Conservation (phyloP, 1,140 invertebrate genomes). For the Sarcophaga bullata region DNA sequence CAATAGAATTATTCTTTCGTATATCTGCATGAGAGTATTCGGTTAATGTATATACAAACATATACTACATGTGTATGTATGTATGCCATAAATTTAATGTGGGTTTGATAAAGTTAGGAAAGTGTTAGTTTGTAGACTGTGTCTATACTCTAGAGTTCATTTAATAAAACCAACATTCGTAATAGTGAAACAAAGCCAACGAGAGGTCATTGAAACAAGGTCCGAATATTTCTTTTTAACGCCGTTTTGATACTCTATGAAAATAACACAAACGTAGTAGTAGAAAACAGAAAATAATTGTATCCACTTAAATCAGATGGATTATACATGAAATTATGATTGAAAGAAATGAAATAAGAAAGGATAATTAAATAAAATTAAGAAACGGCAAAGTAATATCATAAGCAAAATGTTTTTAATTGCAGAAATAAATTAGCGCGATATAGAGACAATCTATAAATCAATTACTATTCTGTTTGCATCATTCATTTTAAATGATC, state of each 20-base stretch:
- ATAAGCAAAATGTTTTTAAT: neutral
- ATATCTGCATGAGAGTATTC: neutral
- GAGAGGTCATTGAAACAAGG: conserved; percentile 34
- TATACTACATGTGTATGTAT: neutral
- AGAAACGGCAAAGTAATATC: neutral
- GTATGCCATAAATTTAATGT: neutral
- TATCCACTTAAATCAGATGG: neutral
- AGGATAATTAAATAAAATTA: neutral
- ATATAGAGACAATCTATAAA: no score
- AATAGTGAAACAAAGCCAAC: conserved; percentile 36
- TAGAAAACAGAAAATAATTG: neutral
- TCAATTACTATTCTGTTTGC: neutral
- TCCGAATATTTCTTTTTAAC: conserved; percentile 13
- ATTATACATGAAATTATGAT: conserved; percentile 2
- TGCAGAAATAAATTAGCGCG: no score
- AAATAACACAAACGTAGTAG: neutral
- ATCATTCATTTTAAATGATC: no score
- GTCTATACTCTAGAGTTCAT: conserved; percentile 33
- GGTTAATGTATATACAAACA: neutral
- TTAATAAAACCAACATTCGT: conserved; percentile 23
- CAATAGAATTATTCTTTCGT: neutral
- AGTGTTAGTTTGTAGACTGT: conserved; percentile 15
- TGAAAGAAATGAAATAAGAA: neutral
- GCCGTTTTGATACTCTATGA: neutral
- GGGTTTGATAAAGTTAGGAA: conserved; percentile 22